phyloP scores from a whole-genome alignment of 2,888 invertebrate genomes.

The Drosophila percnosoma region DNA sequence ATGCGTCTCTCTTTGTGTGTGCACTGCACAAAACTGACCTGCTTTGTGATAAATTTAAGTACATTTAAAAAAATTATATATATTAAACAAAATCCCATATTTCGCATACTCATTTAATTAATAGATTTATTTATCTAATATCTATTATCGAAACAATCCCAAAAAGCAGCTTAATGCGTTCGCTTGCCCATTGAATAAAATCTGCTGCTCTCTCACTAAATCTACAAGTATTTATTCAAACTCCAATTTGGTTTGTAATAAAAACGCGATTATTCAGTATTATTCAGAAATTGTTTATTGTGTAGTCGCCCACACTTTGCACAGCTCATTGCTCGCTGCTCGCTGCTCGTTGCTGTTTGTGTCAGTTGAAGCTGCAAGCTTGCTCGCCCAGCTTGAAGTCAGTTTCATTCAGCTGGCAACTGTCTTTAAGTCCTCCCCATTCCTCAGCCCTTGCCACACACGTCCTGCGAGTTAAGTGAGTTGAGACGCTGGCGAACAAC shows the following conservation, averaged over 20 bases:
- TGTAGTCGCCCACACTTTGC: neutral
- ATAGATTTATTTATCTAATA: neutral
- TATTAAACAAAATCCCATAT: neutral
- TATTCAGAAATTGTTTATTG: neutral
- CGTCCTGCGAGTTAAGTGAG: slow-evolving; percentile 66
- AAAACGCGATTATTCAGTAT: neutral
- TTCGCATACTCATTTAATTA: neutral
- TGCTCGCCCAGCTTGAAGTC: slow-evolving; percentile 44
- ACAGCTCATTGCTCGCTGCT: slow-evolving; percentile 7
- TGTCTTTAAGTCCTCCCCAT: slow-evolving; percentile 49
- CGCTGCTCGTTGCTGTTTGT: slow-evolving; percentile 6
- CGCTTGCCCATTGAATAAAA: neutral
- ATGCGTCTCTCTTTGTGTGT: neutral
- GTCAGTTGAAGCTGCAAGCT: slow-evolving; percentile 36
- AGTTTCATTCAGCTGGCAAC: slow-evolving; percentile 73
- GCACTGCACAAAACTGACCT: neutral
- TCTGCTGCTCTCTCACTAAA: neutral
- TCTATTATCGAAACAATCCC: too few relatives aligned
- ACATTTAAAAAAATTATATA: neutral
- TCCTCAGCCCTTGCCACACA: slow-evolving; percentile 23
- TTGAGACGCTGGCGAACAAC: slow-evolving; percentile 71
- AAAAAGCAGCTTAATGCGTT: neutral
- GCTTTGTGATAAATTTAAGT: neutral
- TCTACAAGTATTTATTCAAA: neutral
- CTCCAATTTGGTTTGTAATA: neutral